A percentile compares a stretch with the other conserved stretches of the same genome.
Conservation (phyloP, 2,113 vertebrate genomes). For the Platycercus adscitus region DNA sequence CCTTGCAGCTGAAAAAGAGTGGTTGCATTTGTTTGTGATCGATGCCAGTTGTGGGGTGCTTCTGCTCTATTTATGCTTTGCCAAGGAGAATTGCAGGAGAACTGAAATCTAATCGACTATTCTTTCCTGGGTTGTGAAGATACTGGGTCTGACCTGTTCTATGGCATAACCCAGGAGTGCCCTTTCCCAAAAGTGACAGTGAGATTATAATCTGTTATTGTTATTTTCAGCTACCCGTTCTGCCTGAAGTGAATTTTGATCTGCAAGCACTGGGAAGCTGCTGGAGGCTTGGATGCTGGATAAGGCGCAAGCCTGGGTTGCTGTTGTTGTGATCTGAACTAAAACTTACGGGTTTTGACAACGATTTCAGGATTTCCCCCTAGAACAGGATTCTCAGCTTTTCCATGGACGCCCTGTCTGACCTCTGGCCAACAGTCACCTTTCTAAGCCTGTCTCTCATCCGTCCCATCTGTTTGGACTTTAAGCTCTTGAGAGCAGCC, state of each 20-base stretch:
- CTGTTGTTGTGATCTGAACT: background rate
- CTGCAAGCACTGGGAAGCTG: background rate
- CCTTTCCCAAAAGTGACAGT: conserved; percentile 1
- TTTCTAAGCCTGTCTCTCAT: conserved; percentile 6
- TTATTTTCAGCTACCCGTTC: conserved; percentile 22
- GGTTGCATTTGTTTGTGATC: background rate
- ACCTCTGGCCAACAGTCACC: conserved; percentile 8
- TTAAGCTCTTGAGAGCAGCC: conserved; percentile 3
- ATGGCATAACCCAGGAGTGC: background rate
- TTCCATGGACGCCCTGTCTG: background rate
- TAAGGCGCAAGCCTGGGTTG: background rate
- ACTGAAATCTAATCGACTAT: background rate
- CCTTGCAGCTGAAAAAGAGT: background rate
- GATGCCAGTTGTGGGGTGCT: background rate
- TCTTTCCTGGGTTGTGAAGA: background rate
- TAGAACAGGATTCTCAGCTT: background rate
- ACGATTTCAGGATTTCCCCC: background rate
- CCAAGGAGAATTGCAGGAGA: background rate
- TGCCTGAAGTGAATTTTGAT: conserved; percentile 6
- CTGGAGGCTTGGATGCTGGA: background rate
- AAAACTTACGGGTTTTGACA: background rate
- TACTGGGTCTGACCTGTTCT: background rate
- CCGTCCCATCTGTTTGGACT: conserved; percentile 15
- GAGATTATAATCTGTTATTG: background rate
- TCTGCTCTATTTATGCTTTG: background rate